These are phyloP conservation scores for Albula goreensis DNA, from an alignment of 2,113 vertebrate species.

Conservation along the genomic window DNA sequence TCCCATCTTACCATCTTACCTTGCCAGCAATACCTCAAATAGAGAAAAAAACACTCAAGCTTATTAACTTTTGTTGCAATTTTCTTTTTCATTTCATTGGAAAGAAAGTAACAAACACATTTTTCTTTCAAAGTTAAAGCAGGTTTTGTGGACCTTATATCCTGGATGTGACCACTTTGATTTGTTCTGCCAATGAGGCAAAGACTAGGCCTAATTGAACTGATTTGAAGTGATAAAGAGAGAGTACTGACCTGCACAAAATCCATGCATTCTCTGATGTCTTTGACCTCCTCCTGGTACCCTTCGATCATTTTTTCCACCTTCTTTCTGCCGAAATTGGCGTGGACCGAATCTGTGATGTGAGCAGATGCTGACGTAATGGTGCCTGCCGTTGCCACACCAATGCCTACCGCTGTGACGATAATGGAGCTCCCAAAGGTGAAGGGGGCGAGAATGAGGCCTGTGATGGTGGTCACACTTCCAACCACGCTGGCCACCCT, in stretches of 20 bases:
- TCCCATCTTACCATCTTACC: too few relatives aligned
- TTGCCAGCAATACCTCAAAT: too few relatives aligned
- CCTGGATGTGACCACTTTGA: slow-evolving; percentile 25
- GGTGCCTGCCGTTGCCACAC: slow-evolving; percentile 72
- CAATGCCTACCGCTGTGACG: slow-evolving; percentile 68
- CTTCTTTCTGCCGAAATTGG: slow-evolving; percentile 67
- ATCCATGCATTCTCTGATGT: slow-evolving; percentile 62
- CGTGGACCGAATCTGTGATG: slow-evolving; percentile 69
- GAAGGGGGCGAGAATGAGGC: slow-evolving; percentile 70
- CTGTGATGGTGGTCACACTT: slow-evolving; percentile 69
- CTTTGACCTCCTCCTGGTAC: slow-evolving; percentile 62
- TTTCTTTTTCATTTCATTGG: too few relatives aligned
- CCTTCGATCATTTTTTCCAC: slow-evolving; percentile 72
- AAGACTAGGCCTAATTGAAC: background rate
- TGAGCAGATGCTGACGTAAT: slow-evolving; percentile 70
- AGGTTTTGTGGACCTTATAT: background rate
- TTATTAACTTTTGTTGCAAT: too few relatives aligned
- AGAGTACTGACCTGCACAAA: slow-evolving; percentile 64
- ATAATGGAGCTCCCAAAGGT: slow-evolving; percentile 70
- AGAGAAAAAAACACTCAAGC: too few relatives aligned
- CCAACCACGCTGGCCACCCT: slow-evolving; percentile 68
- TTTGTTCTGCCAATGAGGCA: slow-evolving; percentile 35
- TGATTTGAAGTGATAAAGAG: slow-evolving; percentile 37
- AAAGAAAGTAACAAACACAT: too few relatives aligned
- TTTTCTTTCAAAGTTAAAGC: too few relatives aligned